Evolutionary conservation across 2,888 invertebrate genomes (phyloP).

Genomic region (Diogma glabrata): DNA sequence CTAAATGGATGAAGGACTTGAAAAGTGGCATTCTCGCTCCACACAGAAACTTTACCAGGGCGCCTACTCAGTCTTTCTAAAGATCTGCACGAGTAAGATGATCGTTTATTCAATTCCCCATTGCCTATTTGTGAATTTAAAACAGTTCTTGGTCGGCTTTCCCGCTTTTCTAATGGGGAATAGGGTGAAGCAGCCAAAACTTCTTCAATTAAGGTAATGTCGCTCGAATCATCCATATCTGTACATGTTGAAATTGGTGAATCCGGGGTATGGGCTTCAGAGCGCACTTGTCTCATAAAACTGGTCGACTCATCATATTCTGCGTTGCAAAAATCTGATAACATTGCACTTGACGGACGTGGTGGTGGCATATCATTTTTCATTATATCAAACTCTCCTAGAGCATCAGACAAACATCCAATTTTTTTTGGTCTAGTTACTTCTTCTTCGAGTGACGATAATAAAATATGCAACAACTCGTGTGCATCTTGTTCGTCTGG

Average conservation of each 20-base stretch:
- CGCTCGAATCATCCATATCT: conserved; percentile 24
- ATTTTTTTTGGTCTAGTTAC: conserved; percentile 41
- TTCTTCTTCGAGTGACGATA: conserved; percentile 86
- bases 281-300: conserved; percentile 32
- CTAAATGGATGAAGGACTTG: conserved; percentile 54
- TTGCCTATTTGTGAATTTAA: conserved; percentile 22
- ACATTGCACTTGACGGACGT: conserved; percentile 42
- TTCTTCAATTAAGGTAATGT: conserved; percentile 17
- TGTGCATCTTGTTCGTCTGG: conserved; percentile 90
- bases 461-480: conserved; percentile 78
- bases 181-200: conserved; percentile 25
- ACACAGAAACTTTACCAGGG: conserved; percentile 35
- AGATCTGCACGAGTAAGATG: conserved; percentile 39
- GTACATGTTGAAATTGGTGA: conserved; percentile 36
- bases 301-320: conserved; percentile 36
- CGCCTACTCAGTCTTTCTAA: conserved; percentile 38
- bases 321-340: conserved; percentile 34
- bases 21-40: conserved; percentile 39
- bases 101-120: conserved; percentile 27
- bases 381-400: conserved; percentile 45
- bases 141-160: conserved; percentile 28
- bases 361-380: conserved; percentile 40
- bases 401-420: conserved; percentile 65
- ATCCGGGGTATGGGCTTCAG: conserved; percentile 36
- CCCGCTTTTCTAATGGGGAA: conserved; percentile 22